A percentile compares a stretch with the other conserved stretches of the same genome.
These are phyloP conservation scores for Melanotaenia nigrans DNA, from an alignment of 2,797 vertebrate species.

Conservation along the genomic window DNA sequence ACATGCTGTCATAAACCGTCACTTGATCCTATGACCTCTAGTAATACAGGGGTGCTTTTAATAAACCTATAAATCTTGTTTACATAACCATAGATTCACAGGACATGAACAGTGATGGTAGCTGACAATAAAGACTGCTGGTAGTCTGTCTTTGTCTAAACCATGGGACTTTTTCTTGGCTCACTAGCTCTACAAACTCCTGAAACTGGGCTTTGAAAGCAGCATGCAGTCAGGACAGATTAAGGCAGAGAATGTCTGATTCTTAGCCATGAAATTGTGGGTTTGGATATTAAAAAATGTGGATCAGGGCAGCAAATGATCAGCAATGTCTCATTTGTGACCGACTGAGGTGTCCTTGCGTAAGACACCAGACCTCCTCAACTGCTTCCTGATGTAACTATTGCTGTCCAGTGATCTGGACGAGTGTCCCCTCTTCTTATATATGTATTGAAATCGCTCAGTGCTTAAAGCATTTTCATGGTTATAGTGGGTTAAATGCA, in stretches of 20 bases:
- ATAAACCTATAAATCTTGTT: constrained; percentile 61
- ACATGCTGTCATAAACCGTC: constrained; percentile 63
- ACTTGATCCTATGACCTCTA: constrained; percentile 49
- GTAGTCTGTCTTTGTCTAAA: constrained; percentile 48
- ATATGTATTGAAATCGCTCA: background rate
- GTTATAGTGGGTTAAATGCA: background rate
- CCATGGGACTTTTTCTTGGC: constrained; percentile 63
- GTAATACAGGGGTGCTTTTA: constrained; percentile 54
- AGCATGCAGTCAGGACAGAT: constrained; percentile 48
- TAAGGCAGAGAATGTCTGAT: constrained; percentile 16
- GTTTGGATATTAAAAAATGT: background rate
- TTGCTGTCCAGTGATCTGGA: background rate
- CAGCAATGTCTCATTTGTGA: background rate
- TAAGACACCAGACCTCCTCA: background rate
- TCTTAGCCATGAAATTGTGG: constrained; percentile 8
- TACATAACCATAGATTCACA: constrained; percentile 46
- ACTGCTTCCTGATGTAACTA: background rate
- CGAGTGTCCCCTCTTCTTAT: background rate
- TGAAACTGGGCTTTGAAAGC: constrained; percentile 40
- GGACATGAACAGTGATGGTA: constrained; percentile 60
- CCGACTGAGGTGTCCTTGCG: background rate
- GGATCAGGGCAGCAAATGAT: background rate
- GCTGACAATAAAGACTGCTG: constrained; percentile 68
- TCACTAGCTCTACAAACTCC: constrained; percentile 17
- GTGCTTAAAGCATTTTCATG: background rate